Percentiles rank a stretch among this genome's conserved stretches.
phyloP scores from a whole-genome alignment of 2,888 invertebrate genomes.

The Cryptocephalus primarius region DNA sequence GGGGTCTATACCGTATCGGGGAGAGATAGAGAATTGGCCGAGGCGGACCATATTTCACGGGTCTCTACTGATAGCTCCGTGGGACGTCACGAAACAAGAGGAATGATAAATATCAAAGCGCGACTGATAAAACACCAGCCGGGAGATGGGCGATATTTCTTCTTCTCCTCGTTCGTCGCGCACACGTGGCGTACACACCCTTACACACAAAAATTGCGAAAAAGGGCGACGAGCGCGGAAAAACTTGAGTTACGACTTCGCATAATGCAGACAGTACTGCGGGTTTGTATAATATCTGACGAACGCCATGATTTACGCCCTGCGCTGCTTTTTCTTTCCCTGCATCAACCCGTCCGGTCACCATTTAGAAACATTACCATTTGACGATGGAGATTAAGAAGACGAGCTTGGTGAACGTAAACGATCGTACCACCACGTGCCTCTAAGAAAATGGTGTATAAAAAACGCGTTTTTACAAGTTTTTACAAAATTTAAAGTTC shows the following conservation, averaged over 20 bases:
- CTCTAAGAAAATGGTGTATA: no score
- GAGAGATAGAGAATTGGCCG: background rate
- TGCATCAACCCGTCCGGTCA: no score
- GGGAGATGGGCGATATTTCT: slow-evolving; percentile 9
- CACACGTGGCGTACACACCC: slow-evolving; percentile 7
- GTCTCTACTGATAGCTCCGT: slow-evolving; percentile 6
- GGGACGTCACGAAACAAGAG: slow-evolving; percentile 8
- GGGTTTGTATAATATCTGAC: no score
- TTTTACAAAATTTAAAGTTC: no score
- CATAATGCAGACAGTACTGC: no score
- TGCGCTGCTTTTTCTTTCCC: no score
- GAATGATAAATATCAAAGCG: slow-evolving; percentile 19
- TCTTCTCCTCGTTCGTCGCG: slow-evolving; percentile 8
- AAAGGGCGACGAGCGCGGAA: background rate
- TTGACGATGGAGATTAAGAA: no score
- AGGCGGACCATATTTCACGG: slow-evolving; percentile 6
- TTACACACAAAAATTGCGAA: slow-evolving; percentile 4
- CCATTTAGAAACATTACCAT: no score
- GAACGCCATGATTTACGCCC: no score
- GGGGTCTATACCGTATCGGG: background rate
- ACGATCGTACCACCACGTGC: no score
- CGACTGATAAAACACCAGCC: slow-evolving; percentile 14
- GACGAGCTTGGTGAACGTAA: no score
- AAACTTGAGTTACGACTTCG: background rate
- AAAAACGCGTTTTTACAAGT: no score